phyloP scores from a whole-genome alignment of 2,797 vertebrate species.

The Pteropus rufus region DNA sequence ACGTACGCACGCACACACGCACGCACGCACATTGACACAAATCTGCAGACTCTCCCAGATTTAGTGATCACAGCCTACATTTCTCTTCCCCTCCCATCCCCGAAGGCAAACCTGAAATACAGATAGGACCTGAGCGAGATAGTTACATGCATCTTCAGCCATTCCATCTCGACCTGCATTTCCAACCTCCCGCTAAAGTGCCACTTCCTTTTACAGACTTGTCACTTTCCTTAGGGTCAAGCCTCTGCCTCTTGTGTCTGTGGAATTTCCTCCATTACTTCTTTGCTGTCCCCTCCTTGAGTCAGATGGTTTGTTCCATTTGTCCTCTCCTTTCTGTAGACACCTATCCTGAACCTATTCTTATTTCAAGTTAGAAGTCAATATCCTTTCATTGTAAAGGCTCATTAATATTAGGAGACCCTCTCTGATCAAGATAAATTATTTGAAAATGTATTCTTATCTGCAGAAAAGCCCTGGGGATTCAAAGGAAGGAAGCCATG shows the following conservation, averaged over 20 bases:
- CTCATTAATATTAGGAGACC: not conserved
- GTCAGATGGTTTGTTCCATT: not conserved
- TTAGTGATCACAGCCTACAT: not conserved
- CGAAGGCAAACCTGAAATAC: not conserved
- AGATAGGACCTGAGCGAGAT: not conserved
- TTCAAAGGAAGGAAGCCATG: not conserved
- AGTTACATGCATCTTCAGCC: not conserved
- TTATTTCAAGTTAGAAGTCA: not conserved
- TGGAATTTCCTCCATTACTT: not conserved
- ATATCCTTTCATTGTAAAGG: not conserved
- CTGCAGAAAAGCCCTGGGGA: not conserved
- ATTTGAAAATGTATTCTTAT: not conserved
- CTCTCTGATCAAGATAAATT: not conserved
- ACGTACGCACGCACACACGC: not conserved
- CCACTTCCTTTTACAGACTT: not conserved
- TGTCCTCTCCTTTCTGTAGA: not conserved
- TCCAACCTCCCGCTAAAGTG: not conserved
- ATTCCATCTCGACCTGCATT: not conserved
- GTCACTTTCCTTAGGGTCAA: not conserved
- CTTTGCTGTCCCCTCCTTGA: not conserved
- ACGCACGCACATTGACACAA: fast-evolving
- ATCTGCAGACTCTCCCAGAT: not conserved
- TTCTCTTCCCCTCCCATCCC: not conserved
- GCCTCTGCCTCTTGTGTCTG: not conserved
- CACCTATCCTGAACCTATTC: not conserved